Conservation (phyloP, 37 sponge, comb jelly and placozoan species). For the Geodia barretti region DNA sequence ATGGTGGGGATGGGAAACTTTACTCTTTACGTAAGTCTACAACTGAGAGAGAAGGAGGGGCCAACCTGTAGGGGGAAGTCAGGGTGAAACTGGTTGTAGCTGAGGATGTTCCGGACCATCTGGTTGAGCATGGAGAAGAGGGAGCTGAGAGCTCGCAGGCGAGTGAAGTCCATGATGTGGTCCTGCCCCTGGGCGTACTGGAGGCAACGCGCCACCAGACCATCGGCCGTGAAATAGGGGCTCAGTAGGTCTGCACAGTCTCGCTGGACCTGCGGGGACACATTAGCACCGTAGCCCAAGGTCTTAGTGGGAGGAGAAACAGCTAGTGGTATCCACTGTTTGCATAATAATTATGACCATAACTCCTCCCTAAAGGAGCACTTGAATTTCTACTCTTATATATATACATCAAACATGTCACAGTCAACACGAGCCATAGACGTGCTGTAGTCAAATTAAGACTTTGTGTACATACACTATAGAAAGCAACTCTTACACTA, state of each 20-base stretch:
- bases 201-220: constrained; percentile 78
- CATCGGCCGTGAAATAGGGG: constrained; percentile 81
- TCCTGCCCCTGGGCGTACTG: constrained; percentile 77
- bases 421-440: too few relatives aligned
- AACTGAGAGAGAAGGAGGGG: too few relatives aligned
- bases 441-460: too few relatives aligned
- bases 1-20: too few relatives aligned
- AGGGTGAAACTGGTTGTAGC: constrained; percentile 92
- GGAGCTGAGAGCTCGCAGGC: constrained; percentile 84
- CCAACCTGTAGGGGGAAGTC: constrained; percentile 94
- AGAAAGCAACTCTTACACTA: too few relatives aligned
- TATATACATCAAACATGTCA: too few relatives aligned
- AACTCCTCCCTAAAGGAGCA: too few relatives aligned
- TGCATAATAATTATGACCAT: too few relatives aligned
- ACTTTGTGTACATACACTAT: too few relatives aligned
- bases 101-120: constrained; percentile 78
- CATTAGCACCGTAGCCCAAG: background rate
- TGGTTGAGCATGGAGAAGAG: constrained; percentile 97
- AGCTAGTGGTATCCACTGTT: too few relatives aligned
- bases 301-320: background rate
- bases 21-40: too few relatives aligned
- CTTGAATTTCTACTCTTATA: too few relatives aligned
- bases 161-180: constrained; percentile 99
- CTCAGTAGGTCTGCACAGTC: constrained; percentile 83
- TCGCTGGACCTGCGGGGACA: constrained; percentile 67